Evolutionary conservation across 2,113 vertebrate species (phyloP).

Genomic region (Rhizomys pruinosus): DNA sequence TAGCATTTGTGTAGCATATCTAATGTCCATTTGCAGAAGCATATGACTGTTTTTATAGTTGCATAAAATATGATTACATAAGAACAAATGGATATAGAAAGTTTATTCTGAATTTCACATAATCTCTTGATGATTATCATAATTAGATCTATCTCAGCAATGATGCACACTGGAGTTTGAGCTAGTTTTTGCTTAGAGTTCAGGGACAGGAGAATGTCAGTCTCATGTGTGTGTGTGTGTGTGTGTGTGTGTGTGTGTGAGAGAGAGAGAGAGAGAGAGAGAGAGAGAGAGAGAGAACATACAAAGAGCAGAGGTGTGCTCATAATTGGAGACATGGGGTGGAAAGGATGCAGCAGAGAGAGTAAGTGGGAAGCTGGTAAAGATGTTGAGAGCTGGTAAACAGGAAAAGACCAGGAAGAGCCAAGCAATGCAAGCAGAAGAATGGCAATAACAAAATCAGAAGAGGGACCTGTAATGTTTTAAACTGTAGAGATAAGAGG

Average conservation of each 20-base stretch:
- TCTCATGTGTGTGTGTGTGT: too few relatives aligned
- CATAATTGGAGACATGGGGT: too few relatives aligned
- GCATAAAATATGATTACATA: neutral
- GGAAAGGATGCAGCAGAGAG: rapidly evolving
- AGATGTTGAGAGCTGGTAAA: neutral
- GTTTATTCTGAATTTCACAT: neutral
- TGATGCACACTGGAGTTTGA: neutral
- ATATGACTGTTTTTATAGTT: neutral
- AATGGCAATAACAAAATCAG: neutral
- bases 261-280: too few relatives aligned
- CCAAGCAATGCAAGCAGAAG: neutral
- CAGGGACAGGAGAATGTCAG: too few relatives aligned
- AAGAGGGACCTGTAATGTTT: neutral
- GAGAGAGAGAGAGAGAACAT: too few relatives aligned
- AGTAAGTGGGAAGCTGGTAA: neutral
- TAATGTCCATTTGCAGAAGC: neutral
- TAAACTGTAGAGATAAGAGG: neutral
- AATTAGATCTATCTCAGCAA: neutral
- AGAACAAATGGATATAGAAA: neutral
- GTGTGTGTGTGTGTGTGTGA: too few relatives aligned
- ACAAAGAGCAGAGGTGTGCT: too few relatives aligned
- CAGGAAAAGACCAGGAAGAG: neutral
- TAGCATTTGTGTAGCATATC: neutral
- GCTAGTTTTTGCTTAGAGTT: neutral
- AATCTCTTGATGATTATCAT: neutral